Conservation (phyloP, 2,113 vertebrate genomes). For the Tor tambroides region DNA sequence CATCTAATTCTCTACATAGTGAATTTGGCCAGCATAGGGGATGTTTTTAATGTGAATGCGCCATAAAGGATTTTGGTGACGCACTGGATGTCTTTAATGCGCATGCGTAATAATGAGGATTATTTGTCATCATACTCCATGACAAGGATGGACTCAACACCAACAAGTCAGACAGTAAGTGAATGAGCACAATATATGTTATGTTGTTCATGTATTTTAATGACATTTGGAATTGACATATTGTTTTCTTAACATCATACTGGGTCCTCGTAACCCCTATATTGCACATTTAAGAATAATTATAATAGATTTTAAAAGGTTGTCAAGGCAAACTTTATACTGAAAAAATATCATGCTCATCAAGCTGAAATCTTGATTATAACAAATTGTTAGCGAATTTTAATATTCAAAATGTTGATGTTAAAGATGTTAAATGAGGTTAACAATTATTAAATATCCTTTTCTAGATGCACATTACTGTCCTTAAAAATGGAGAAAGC, state of each 20-base stretch:
- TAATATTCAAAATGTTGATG: not conserved
- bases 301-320: not conserved
- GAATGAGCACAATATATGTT: not conserved
- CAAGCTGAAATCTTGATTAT: not conserved
- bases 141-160: slow-evolving; percentile 19
- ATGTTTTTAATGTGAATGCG: not conserved
- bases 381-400: not conserved
- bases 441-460: not conserved
- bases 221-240: not conserved
- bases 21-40: not conserved
- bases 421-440: not conserved
- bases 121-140: not conserved
- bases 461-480: slow-evolving; percentile 4
- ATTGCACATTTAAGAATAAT: not conserved
- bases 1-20: not conserved
- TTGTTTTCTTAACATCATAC: not conserved
- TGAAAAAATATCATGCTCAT: not conserved
- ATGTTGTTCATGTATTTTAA: not conserved
- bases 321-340: not conserved
- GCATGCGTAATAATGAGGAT: not conserved
- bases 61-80: not conserved
- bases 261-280: not conserved
- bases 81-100: not conserved
- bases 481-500: not conserved
- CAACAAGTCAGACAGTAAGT: not conserved